phyloP scores from a whole-genome alignment of 2,113 vertebrate genomes.

The Anoplopoma fimbria region DNA sequence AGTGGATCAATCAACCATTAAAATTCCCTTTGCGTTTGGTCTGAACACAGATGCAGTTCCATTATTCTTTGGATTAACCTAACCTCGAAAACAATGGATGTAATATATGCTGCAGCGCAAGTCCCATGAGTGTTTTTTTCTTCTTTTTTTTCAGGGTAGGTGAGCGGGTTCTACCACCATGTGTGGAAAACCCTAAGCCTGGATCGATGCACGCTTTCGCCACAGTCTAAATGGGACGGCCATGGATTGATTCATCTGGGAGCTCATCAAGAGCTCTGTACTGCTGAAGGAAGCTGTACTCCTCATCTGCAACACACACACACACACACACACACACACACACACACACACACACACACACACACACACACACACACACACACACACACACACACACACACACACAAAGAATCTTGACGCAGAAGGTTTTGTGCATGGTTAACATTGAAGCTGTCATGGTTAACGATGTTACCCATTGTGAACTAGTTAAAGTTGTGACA shows the following conservation, averaged over 20 bases:
- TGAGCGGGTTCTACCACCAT: neutral
- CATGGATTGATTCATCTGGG: slow-evolving; percentile 66
- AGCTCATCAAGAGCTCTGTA: slow-evolving; percentile 44
- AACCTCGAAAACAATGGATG: neutral
- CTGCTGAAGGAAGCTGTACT: slow-evolving; percentile 21
- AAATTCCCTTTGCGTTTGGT: neutral
- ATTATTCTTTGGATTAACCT: neutral
- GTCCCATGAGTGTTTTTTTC: neutral
- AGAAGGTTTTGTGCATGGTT: no score
- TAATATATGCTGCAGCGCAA: slow-evolving; percentile 17
- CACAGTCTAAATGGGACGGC: slow-evolving; percentile 68
- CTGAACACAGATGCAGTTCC: neutral
- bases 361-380: no score
- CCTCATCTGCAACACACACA: no score
- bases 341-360: no score
- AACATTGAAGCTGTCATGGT: no score
- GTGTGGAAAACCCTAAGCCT: no score
- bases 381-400: no score
- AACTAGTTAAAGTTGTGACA: no score
- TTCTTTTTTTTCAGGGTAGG: neutral
- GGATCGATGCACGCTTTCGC: no score
- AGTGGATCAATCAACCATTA: no score
- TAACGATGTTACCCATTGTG: no score
- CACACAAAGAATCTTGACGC: no score
- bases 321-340: slow-evolving; percentile 32